These are phyloP conservation scores for Anguilla obscura DNA, from an alignment of 2,797 vertebrate genomes.

Conservation along the genomic window DNA sequence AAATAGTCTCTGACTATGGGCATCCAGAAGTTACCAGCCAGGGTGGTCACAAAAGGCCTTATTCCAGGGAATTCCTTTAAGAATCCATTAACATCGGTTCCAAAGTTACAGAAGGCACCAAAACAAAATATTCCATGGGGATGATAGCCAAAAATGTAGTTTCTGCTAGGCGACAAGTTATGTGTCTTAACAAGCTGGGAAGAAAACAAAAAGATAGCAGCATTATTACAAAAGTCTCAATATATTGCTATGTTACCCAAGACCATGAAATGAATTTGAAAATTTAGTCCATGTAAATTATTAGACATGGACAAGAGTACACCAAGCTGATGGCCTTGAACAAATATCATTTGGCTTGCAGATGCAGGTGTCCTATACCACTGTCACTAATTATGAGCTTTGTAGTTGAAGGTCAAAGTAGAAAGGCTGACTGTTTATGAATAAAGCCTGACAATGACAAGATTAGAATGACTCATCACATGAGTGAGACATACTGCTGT, in stretches of 20 bases:
- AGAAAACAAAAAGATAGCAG: not conserved
- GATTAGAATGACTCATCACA: not conserved
- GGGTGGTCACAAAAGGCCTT: constrained; percentile 85
- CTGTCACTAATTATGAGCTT: not conserved
- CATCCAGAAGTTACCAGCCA: constrained; percentile 93
- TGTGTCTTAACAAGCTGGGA: constrained; percentile 93
- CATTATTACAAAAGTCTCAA: not conserved
- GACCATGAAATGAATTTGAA: not conserved
- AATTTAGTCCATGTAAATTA: not conserved
- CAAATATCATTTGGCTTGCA: not conserved
- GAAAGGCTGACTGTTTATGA: not conserved
- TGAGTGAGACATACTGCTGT: not conserved
- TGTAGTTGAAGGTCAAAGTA: not conserved
- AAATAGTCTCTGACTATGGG: constrained; percentile 92
- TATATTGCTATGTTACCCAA: not conserved
- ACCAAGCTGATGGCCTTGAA: not conserved
- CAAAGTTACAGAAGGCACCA: constrained; percentile 96
- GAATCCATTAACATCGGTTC: constrained; percentile 92
- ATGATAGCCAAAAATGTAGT: constrained; percentile 96
- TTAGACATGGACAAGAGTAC: not conserved
- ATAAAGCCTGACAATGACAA: not conserved
- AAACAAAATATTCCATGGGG: constrained; percentile 95
- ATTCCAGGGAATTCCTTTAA: constrained; percentile 94
- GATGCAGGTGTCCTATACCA: too few species aligned
- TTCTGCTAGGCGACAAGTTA: constrained; percentile 86